Percentiles rank a stretch among this genome's conserved stretches.
Conservation (phyloP, 2,113 vertebrate genomes). For the Upupa epops region DNA sequence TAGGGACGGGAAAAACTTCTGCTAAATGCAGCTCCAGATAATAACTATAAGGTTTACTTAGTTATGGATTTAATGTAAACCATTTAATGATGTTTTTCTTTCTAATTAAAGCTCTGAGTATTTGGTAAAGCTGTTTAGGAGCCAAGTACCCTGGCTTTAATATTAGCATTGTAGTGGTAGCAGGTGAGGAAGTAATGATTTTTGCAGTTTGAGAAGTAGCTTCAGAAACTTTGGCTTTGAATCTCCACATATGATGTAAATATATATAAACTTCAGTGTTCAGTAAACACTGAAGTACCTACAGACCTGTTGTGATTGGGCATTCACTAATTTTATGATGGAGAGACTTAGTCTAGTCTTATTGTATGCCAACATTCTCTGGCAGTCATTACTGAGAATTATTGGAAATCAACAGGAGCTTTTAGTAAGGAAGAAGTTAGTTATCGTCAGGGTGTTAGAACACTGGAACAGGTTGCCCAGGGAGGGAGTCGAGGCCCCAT, state of each 20-base stretch:
- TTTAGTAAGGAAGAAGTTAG: not conserved
- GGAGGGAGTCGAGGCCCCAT: too few relatives aligned
- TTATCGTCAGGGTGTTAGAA: too few relatives aligned
- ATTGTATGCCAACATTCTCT: not conserved
- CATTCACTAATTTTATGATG: not conserved
- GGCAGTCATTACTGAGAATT: not conserved
- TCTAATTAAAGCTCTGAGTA: not conserved
- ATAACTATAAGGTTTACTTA: not conserved
- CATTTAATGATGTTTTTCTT: not conserved
- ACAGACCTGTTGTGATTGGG: not conserved
- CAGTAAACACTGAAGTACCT: not conserved
- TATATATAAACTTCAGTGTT: too few relatives aligned
- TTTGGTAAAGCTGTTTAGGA: constrained; percentile 10
- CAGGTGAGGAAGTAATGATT: not conserved
- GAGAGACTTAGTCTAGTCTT: not conserved
- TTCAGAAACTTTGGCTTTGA: not conserved
- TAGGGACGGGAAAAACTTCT: constrained; percentile 14
- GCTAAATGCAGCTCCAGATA: not conserved
- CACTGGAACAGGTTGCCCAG: too few relatives aligned
- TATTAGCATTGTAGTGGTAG: not conserved
- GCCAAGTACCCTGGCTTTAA: not conserved
- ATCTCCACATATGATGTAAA: not conserved
- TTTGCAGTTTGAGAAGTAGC: not conserved
- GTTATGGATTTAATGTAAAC: constrained; percentile 5
- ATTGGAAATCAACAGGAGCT: not conserved